Evolutionary conservation across 2,113 vertebrate species (phyloP), one percentile per base, ranked within the genome.

Genomic region (Mastomys coucha): DNA sequence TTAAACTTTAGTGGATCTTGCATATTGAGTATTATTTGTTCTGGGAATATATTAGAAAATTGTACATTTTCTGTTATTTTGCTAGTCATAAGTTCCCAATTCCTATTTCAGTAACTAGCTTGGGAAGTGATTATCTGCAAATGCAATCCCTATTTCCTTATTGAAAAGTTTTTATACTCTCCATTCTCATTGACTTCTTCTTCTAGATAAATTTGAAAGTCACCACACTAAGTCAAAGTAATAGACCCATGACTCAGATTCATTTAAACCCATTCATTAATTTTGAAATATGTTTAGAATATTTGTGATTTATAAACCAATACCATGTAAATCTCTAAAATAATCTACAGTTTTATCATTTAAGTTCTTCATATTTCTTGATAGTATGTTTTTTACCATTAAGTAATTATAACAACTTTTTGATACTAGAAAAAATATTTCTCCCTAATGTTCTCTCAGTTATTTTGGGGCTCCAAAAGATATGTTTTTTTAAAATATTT

Each of bases 301-400:
- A 91, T 53, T 85, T 84, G 84, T 60, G 11, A 88, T 95, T 94
- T 89, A 63, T 82, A n/a, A 89, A 24, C 73, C 26, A 87, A 42
- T 16, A 80, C 45, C 67, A 12, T 49, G 26, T 67, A 72, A 16
- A 19, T 39, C 45, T 92, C 33, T 33, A 13, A 93, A 91, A 91
- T 7, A 60, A 39, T 82, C 58, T 92, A 60, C 36, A 77, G 28
- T 45, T 88, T 89, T 70, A 24, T 72, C 58, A 78, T 60, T 88
- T 69, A 87, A 28, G 19, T 63, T 72, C 2, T 70, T 94, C 45
- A 93, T 9, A 69, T 93, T 91, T 93, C 56, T 91, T 88, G 1
- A 45, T 45, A 45, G 36, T 39, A 56, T 92, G 56, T 88, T 53
- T 78, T 53, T 49, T 51, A 45, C 26, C 42, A 56, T 3, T 20